Percentiles rank a stretch among this genome's conserved stretches.
These are phyloP conservation scores for Novumbra hubbsi DNA, from an alignment of 2,797 vertebrate genomes.

Conservation along the genomic window DNA sequence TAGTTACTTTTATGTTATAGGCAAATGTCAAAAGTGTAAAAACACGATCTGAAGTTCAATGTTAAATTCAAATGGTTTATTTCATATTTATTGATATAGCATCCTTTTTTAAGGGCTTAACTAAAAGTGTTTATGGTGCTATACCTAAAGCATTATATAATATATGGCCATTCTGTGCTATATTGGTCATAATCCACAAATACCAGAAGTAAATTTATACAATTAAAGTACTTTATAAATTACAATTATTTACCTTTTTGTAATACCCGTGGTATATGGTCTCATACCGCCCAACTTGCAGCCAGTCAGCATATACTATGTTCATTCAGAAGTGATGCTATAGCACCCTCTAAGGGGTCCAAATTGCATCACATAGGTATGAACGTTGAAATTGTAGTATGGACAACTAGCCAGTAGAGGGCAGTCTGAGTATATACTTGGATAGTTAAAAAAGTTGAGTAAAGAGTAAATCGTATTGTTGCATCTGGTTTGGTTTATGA, in stretches of 20 bases:
- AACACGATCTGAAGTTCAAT: conserved; percentile 21
- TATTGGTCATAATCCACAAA: too few species aligned
- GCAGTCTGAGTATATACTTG: neutral
- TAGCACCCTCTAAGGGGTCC: neutral
- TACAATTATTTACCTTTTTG: too few species aligned
- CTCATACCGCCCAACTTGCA: too few species aligned
- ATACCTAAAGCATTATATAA: too few species aligned
- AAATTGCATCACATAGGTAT: neutral
- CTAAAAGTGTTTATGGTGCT: too few species aligned
- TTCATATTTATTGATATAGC: neutral
- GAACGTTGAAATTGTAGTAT: neutral
- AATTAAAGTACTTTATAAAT: too few species aligned
- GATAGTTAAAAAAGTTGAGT: too few species aligned
- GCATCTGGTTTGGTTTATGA: neutral
- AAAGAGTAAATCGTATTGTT: neutral
- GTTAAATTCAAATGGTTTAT: neutral
- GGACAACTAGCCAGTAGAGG: conserved; percentile 1
- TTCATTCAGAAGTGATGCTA: neutral
- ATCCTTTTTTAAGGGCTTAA: neutral
- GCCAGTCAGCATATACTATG: neutral
- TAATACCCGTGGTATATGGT: too few species aligned
- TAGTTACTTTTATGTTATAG: neutral
- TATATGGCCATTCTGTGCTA: too few species aligned
- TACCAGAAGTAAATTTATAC: too few species aligned
- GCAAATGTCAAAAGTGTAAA: neutral